Conservation (phyloP, 2,113 vertebrate genomes). For the Macaca fascicularis region DNA sequence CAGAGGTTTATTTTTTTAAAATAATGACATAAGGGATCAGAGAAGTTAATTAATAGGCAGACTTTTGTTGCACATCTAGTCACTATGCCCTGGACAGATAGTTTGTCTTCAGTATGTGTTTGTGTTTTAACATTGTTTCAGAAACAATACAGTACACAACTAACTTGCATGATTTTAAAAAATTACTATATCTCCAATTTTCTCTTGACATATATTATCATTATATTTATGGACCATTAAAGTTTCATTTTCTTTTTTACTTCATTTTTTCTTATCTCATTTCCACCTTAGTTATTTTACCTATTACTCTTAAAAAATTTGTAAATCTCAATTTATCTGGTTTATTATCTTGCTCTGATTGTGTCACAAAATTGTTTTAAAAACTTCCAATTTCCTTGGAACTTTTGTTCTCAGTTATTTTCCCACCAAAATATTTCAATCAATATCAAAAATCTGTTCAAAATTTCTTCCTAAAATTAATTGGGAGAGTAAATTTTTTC, state of each 20-base stretch:
- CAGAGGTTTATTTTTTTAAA: not conserved
- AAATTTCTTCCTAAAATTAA: not conserved
- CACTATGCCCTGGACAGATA: not conserved
- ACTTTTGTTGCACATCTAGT: accelerated
- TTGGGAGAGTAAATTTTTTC: not conserved
- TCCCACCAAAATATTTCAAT: not conserved
- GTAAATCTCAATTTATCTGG: not conserved
- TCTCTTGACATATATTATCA: not conserved
- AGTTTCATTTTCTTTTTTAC: not conserved
- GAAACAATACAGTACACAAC: not conserved
- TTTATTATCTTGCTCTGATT: not conserved
- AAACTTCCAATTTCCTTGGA: not conserved
- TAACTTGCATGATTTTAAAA: not conserved
- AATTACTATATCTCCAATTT: not conserved
- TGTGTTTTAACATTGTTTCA: not conserved
- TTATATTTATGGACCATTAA: not conserved
- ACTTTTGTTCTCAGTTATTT: not conserved
- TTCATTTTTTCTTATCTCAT: not conserved
- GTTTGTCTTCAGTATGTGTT: not conserved
- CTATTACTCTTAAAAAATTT: not conserved
- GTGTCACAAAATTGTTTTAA: not conserved
- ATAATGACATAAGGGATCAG: too few relatives aligned
- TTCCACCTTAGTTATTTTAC: not conserved
- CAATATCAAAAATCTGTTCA: not conserved
- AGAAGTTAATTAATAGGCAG: too few relatives aligned